These are phyloP conservation scores for Pharmacophagus antenor DNA, from an alignment of 2,888 invertebrate genomes.

Conservation along the genomic window DNA sequence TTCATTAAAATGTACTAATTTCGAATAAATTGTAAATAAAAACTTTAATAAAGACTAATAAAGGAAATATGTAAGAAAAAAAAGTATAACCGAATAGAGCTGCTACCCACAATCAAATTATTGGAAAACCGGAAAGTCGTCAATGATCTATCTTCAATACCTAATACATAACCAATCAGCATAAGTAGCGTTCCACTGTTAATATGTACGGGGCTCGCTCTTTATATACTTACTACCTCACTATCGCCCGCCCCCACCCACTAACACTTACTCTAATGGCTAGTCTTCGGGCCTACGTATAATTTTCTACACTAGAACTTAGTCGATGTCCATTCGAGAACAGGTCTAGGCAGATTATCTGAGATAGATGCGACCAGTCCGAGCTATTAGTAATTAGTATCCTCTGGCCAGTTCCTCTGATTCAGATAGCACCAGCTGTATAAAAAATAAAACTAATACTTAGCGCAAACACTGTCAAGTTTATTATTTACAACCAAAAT, in stretches of 20 bases:
- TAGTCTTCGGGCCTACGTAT: slow-evolving; percentile 23
- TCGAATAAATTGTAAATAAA: no score
- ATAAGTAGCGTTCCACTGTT: background rate
- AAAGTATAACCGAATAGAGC: no score
- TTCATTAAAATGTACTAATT: no score
- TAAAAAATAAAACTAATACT: background rate
- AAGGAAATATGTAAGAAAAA: no score
- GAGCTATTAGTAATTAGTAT: slow-evolving; percentile 21
- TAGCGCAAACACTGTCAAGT: background rate
- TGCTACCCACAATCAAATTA: no score
- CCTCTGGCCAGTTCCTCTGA: slow-evolving; percentile 5
- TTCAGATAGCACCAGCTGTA: slow-evolving; percentile 1
- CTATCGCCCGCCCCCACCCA: slow-evolving; percentile 24
- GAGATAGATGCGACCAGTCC: slow-evolving; percentile 20
- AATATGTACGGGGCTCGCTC: slow-evolving; percentile 9
- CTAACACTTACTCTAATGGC: slow-evolving; percentile 27
- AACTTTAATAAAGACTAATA: no score
- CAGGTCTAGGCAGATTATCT: slow-evolving; percentile 28
- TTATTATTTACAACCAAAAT: background rate
- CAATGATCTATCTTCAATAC: background rate
- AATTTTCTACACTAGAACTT: slow-evolving; percentile 24
- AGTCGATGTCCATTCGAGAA: slow-evolving; percentile 19
- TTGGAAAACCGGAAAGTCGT: no score
- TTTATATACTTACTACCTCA: slow-evolving; percentile 16
- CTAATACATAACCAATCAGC: background rate